Evolutionary conservation across 2,797 vertebrate species (phyloP).

Genomic region (Strix occidentalis): DNA sequence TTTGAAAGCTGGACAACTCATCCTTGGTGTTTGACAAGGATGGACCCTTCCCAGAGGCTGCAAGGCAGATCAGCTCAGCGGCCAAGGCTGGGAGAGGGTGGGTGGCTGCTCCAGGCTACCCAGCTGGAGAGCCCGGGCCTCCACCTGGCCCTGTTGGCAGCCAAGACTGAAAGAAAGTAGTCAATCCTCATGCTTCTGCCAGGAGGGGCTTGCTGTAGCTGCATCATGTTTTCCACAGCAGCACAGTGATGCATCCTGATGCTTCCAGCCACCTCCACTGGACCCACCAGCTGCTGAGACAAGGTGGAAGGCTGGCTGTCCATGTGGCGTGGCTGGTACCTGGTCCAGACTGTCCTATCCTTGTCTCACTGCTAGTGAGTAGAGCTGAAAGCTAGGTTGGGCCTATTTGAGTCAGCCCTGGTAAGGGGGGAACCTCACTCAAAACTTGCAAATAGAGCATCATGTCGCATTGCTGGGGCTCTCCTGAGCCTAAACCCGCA

Average conservation of each 20-base stretch:
- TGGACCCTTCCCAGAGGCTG: not conserved
- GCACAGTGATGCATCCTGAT: not conserved
- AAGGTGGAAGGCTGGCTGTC: not conserved
- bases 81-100: not conserved
- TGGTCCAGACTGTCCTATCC: not conserved
- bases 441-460: not conserved
- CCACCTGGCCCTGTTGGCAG: not conserved
- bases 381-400: not conserved
- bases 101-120: not conserved
- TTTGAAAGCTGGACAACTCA: not conserved
- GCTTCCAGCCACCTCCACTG: not conserved
- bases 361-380: not conserved
- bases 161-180: not conserved
- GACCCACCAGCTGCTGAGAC: not conserved
- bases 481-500: rapidly evolving
- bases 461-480: rapidly evolving
- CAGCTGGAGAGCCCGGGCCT: not conserved
- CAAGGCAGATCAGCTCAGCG: not conserved
- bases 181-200: rapidly evolving
- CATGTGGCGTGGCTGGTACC: too few relatives aligned
- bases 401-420: not conserved
- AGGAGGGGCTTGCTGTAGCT: not conserved
- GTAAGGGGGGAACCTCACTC: not conserved
- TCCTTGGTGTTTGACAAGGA: not conserved
- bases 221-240: not conserved